A percentile compares a stretch with the other conserved stretches of the same genome.
phyloP scores from a whole-genome alignment of 1,140 invertebrate species.

The Eumeta japonica region DNA sequence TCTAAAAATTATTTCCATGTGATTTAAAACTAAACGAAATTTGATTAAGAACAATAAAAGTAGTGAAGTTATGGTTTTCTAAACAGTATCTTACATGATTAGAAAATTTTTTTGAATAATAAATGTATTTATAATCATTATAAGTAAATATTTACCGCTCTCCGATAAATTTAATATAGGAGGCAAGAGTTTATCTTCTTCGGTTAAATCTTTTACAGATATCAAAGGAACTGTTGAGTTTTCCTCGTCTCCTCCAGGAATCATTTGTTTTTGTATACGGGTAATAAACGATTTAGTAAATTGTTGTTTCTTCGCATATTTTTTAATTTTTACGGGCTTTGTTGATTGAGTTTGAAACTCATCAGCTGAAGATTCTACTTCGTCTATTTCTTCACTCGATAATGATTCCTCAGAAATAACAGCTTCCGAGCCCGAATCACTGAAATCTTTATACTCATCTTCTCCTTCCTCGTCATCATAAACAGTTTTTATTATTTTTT shows the following conservation, averaged over 20 bases:
- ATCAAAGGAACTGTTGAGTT: constrained; percentile 16
- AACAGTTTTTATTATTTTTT: constrained; percentile 41
- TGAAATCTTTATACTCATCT: constrained; percentile 41
- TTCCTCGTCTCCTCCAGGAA: constrained; percentile 16
- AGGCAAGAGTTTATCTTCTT: constrained; percentile 48
- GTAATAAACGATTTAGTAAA: constrained; percentile 30
- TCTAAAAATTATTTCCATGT: constrained; percentile 30
- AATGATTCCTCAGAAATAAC: constrained; percentile 35
- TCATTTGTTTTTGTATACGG: constrained; percentile 29
- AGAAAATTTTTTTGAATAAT: too few species aligned
- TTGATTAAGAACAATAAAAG: too few species aligned
- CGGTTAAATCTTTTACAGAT: constrained; percentile 47
- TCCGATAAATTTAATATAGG: constrained; percentile 50
- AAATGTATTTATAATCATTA: too few species aligned
- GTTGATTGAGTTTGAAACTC: constrained; percentile 13
- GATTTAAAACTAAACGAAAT: too few species aligned
- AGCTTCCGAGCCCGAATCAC: constrained; percentile 53
- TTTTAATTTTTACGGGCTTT: constrained; percentile 4
- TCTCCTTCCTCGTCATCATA: constrained; percentile 46
- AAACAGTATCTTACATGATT: too few species aligned
- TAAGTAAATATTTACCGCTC: constrained; percentile 47
- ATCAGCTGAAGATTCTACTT: constrained; percentile 25
- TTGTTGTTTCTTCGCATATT: constrained; percentile 20
- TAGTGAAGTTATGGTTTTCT: too few species aligned
- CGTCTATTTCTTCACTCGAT: constrained; percentile 27